Evolutionary conservation across 2,797 vertebrate species (phyloP), one percentile per base, ranked within the genome.

Genomic region (Cossypha polioptera): DNA sequence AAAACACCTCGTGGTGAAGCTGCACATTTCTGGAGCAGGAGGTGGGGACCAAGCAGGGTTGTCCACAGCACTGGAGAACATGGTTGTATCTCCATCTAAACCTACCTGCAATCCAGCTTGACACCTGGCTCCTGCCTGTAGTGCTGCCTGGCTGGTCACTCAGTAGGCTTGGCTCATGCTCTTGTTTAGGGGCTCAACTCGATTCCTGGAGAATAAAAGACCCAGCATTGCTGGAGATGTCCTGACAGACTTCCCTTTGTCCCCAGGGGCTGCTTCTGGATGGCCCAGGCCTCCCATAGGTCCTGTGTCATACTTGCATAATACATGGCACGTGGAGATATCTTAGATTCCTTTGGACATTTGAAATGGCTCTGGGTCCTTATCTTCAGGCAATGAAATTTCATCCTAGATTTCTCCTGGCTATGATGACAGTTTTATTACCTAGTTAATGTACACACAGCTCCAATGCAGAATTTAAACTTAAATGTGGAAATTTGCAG

Each of bases 271-370:
- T 67, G 55, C 31, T 65, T 71, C 69, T 88, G 42, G 15, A 40
- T 43, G 54, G 11, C 20, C 11, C 13, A 11, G 0, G 6, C 19
- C 21, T 78, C 35, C 50, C 1, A 1, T 24, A 50, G 13, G n/a
- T 59, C 36, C 15, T 24, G 5, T 48, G 21, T 65, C 55, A 22
- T 20, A n/a, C 20, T 47, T 75, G 43, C 5, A 5, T 43, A 25
- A 17, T 28, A 9, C 14, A 9, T 47, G 31, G 47, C 45, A 33
- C 0, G 0, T 73, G 42, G n/a, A 77, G 45, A 13, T 83, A 15
- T 4, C 48, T 69, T 69, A 45, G 36, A 62, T 45, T 42, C 15
- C 36, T 74, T 45, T 42, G 57, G 24, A 59, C 29, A 4, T 71
- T 77, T 42, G 69, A 86, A 84, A 68, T 15, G 31, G 28, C 21